Evolutionary conservation across 2,888 invertebrate species (phyloP), one percentile per base, ranked within the genome.

Genomic region (Eumacrocentrus americanus): DNA sequence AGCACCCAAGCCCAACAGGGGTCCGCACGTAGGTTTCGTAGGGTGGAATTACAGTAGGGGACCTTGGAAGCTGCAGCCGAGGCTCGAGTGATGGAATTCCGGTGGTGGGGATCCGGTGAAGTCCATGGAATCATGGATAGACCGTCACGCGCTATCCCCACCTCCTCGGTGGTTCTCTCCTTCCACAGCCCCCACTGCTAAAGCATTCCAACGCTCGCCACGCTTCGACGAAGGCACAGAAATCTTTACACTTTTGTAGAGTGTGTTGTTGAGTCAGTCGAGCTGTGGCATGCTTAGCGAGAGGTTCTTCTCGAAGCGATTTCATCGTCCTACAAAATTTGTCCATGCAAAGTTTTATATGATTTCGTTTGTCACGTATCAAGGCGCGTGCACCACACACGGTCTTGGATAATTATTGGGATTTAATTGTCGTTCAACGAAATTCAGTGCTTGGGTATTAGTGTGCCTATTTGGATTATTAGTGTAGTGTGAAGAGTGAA

Each of bases 111-210:
- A 72, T 44, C 42, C 29, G 9, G 5, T 29, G 25, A 38, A 40
- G 42, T 22, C 44, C 50, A 55, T 53, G 61, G 58, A 72, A 70
- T 72, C 73, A 73, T 61, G 73, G 73, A 72, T 72, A 67, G 71
- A 77, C 70, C 77, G 77, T 79, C 79, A 77, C 79, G 78, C 78
- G 78, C 74, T 72, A 68, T 66, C 71, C 75, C 75, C 70, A 70
- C 77, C n/a, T 66, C 59, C 60, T 60, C 64, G 63, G 60, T 23
- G 53, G 37, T 37, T 52, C 63, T 61, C 66, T 54, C 66, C 64
- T 44, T 61, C 67, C 65, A 63, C n/a, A 12, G 18, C 23, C 53
- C 55, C 65, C 68, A 65, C 71, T 69, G 62, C 65, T 47, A 62
- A 67, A 68, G 75, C 76, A 78, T 77, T 78, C 75, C 76, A 74